Evolutionary conservation across 2,113 vertebrate species (phyloP).

Genomic region (Agelaius tricolor): DNA sequence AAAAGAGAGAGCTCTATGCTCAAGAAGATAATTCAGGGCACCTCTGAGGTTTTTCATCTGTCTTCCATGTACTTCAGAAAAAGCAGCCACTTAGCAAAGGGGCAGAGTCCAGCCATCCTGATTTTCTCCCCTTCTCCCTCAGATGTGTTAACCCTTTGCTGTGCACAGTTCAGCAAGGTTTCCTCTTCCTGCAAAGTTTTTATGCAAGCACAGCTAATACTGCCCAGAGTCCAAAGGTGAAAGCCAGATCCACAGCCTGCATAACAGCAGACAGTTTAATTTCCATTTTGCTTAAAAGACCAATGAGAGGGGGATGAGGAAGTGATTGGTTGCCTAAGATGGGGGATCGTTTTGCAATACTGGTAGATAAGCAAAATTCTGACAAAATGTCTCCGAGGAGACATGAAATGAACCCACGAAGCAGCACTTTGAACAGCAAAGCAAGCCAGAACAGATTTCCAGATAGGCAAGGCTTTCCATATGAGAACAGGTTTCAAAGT

Average conservation of each 20-base stretch:
- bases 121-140: background rate
- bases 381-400: background rate
- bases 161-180: background rate
- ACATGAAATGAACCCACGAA: background rate
- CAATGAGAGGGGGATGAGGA: background rate
- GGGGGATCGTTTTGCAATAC: background rate
- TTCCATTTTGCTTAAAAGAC: constrained; percentile 2
- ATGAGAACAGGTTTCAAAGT: constrained; percentile 19
- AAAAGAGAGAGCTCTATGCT: constrained; percentile 15
- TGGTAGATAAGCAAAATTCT: constrained; percentile 29
- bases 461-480: background rate
- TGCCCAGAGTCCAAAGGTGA: constrained; percentile 25
- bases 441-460: background rate
- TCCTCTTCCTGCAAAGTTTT: background rate
- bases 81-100: background rate
- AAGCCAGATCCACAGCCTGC: background rate
- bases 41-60: background rate
- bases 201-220: background rate
- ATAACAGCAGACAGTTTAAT: background rate
- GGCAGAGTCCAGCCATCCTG: background rate
- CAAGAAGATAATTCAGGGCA: constrained; percentile 34
- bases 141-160: background rate
- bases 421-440: constrained; percentile 8
- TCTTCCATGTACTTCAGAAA: background rate
- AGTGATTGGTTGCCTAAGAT: constrained; percentile 24